phyloP scores from a whole-genome alignment of 2,113 vertebrate genomes.

The Hemiprocne comata region DNA sequence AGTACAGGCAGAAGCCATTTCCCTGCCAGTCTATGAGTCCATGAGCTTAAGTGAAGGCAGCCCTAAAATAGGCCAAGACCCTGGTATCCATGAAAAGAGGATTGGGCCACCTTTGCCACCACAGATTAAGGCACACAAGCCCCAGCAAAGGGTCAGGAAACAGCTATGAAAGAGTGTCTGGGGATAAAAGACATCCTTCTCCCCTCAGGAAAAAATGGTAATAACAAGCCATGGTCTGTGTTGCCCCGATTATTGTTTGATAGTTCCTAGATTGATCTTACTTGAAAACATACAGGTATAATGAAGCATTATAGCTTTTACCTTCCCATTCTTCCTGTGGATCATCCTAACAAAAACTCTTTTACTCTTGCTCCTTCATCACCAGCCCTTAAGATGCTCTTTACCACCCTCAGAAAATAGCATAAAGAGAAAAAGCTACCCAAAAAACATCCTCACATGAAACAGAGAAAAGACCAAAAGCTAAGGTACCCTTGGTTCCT shows the following conservation, averaged over 20 bases:
- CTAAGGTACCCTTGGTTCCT: neutral
- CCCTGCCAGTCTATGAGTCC: neutral
- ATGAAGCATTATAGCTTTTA: neutral
- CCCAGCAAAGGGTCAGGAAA: neutral
- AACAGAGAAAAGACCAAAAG: neutral
- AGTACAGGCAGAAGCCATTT: neutral
- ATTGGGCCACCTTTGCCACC: neutral
- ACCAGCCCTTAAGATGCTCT: neutral
- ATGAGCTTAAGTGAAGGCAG: neutral
- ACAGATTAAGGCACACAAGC: neutral
- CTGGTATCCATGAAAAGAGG: neutral
- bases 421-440: neutral
- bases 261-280: neutral
- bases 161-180: neutral
- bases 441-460: accelerated
- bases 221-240: accelerated
- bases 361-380: neutral
- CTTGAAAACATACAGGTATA: neutral
- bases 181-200: neutral
- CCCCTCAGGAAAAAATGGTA: neutral
- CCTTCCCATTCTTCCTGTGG: neutral
- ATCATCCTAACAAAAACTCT: neutral
- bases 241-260: neutral
- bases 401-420: neutral
- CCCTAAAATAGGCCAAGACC: neutral